Base-by-base conservation (phyloP, 1,140 invertebrate genomes). In the Drosophila repleta region DNA sequence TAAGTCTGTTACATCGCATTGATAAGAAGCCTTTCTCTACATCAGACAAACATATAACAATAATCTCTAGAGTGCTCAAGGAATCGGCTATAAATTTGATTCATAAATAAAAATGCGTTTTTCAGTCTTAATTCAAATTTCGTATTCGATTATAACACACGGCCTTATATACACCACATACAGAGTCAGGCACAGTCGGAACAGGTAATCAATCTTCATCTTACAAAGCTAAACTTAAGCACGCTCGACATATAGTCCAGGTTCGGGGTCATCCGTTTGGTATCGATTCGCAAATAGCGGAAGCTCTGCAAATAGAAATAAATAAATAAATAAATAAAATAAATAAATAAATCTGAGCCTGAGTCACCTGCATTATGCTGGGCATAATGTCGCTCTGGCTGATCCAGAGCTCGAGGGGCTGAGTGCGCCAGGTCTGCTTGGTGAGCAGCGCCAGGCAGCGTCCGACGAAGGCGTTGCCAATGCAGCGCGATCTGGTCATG, bases 201-300 rank as follows among this genome's bases (percentile, higher is more conserved):
- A 10, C 45, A 45, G 46, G n/a, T 56, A 15, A 41, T 17, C 4
- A 15, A 15, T 11, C 20, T n/a, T 81, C 43, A 88, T 52, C 78
- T 60, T 1, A 46, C 17, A 57, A 90, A 90, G 18, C 73, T 87
- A 62, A 90, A 90, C 76, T 83, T 87, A 0, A 90, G 63, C n/a
- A 90, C 87, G 1, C 87, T 82, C 0, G 79, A 64, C 15, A 76
- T 49, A 13, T 65, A 75, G 35, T 83, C 67, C 18, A 67, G 53
- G 56, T 72, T 67, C 2, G 61, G 48, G 18, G 55, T 45, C 29
- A 74, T 57, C 15, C 52, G 49, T 35, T 74, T 85, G 0, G 67
- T 20, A 58, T 90, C 76, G n/a, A 90, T 80, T 29, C 71, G 66
- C 45, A 90, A 32, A 32, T 68, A 77, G 2, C 71, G 73, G 0